Conservation (phyloP, 2,113 vertebrate genomes). For the Ctenomys sociabilis region DNA sequence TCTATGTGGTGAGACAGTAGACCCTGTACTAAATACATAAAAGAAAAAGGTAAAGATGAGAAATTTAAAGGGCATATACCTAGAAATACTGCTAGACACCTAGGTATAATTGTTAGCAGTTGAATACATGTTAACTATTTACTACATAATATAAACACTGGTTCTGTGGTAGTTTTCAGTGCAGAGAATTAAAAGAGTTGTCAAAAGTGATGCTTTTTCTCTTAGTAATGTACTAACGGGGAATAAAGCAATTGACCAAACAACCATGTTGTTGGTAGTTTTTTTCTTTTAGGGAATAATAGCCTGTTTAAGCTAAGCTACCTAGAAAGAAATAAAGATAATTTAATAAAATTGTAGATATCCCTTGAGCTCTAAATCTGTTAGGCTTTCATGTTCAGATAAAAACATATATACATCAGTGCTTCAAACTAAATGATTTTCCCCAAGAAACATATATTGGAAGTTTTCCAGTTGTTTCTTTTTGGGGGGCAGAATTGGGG, state of each 20-base stretch:
- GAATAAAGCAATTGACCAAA: conserved; percentile 15
- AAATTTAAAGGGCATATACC: neutral
- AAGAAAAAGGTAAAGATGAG: neutral
- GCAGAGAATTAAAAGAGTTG: conserved; percentile 26
- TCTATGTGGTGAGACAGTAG: too few relatives aligned
- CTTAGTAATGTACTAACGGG: conserved; percentile 13
- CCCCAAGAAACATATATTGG: neutral
- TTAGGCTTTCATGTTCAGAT: conserved; percentile 11
- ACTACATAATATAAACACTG: conserved; percentile 18
- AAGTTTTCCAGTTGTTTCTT: conserved; percentile 36
- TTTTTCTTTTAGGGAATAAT: conserved; percentile 6
- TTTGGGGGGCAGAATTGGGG: too few relatives aligned
- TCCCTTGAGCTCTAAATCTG: conserved; percentile 15
- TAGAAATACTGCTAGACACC: neutral
- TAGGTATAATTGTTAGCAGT: neutral
- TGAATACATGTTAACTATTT: neutral
- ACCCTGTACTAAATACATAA: too few relatives aligned
- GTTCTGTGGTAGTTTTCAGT: conserved; percentile 13
- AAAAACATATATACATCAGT: neutral
- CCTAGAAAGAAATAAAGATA: neutral
- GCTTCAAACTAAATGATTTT: neutral
- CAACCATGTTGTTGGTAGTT: conserved; percentile 11
- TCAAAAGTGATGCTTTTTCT: neutral
- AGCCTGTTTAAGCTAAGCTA: neutral
- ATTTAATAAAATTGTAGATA: conserved; percentile 33